A percentile compares a stretch with the other conserved stretches of the same genome.
Conservation (phyloP, 1,140 invertebrate genomes). For the Calycopis cecrops region DNA sequence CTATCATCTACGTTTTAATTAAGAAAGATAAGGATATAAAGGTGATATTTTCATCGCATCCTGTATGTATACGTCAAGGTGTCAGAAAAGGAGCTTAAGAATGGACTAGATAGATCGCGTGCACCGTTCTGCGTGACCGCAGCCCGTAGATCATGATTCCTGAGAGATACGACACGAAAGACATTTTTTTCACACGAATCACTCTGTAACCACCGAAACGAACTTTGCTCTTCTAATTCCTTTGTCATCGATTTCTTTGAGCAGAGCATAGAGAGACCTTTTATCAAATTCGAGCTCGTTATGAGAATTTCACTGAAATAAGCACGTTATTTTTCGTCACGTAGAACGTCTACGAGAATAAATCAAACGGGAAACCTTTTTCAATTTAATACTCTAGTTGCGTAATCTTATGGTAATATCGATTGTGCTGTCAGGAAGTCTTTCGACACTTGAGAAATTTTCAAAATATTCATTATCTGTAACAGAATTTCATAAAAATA, state of each 20-base stretch:
- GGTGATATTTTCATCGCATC: background rate
- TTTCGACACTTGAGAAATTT: no score
- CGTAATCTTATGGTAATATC: no score
- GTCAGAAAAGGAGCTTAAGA: slow-evolving; percentile 41
- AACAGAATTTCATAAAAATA: no score
- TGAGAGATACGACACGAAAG: slow-evolving; percentile 51
- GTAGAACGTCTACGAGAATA: background rate
- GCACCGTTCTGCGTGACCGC: slow-evolving; percentile 45
- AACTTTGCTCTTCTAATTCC: slow-evolving; percentile 23
- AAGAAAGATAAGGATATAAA: no score
- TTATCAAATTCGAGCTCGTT: slow-evolving; percentile 7
- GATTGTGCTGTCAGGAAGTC: no score
- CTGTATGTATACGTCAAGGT: slow-evolving; percentile 24
- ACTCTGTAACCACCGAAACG: slow-evolving; percentile 28
- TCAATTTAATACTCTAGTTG: no score
- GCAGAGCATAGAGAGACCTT: background rate
- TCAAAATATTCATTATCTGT: no score
- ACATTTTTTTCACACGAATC: slow-evolving; percentile 56
- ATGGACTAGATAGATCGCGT: slow-evolving; percentile 41
- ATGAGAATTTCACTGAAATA: slow-evolving; percentile 12
- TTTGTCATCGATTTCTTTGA: slow-evolving; percentile 12
- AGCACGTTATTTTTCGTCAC: slow-evolving; percentile 2
- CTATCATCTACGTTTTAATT: no score
- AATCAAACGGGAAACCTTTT: no score
- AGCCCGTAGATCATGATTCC: slow-evolving; percentile 49